Evolutionary conservation across 23 tunicate species (phyloP).

Genomic region (Ascidia mentula): DNA sequence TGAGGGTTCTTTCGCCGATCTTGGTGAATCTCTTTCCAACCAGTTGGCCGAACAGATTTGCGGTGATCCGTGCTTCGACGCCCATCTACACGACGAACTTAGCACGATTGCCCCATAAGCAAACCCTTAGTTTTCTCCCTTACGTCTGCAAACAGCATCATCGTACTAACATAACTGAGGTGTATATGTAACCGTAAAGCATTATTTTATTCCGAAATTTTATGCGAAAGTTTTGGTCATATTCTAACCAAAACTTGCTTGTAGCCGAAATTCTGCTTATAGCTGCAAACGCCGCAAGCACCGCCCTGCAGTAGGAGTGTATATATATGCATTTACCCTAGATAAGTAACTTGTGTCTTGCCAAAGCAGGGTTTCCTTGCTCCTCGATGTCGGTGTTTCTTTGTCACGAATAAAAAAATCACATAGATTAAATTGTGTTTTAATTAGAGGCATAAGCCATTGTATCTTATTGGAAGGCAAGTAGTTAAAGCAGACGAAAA

Average conservation of each 20-base stretch:
- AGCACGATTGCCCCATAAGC: not conserved
- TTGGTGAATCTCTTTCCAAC: not conserved
- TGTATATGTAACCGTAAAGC: not conserved
- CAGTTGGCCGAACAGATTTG: conserved; percentile 3
- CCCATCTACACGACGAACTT: not conserved
- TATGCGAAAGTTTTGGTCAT: no score
- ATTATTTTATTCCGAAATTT: not conserved
- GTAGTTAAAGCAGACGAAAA: no score
- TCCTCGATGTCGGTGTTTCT: not conserved
- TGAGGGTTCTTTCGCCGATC: conserved; percentile 6
- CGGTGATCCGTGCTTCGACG: conserved; percentile 3
- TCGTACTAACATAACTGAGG: not conserved
- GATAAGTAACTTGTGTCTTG: not conserved
- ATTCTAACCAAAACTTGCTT: no score
- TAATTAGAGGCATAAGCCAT: no score
- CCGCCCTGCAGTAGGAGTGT: no score
- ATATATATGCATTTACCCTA: not conserved
- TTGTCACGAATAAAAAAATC: no score
- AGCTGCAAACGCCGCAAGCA: no score
- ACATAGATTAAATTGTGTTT: no score
- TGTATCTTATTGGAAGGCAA: no score
- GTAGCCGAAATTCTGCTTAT: no score
- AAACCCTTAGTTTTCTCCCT: no score
- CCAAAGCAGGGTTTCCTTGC: not conserved
- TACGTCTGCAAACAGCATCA: no score